Conservation (phyloP, 2,888 invertebrate genomes). For the Podabrus alpinus region DNA sequence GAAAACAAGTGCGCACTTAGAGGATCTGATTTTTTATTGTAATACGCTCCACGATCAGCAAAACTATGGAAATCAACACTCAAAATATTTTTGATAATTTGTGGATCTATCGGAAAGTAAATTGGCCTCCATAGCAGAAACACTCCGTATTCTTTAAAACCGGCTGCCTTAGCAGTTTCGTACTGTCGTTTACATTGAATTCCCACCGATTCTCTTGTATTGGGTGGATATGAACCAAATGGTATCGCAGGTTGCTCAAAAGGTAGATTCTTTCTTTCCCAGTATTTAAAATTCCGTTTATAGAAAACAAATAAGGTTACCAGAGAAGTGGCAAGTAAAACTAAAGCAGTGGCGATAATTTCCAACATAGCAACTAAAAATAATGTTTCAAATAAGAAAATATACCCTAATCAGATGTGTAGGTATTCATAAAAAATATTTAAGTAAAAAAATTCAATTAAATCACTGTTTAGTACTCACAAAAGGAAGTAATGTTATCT, state of each 20-base stretch:
- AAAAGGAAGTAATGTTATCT: no score
- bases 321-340: neutral
- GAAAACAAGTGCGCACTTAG: conserved; percentile 62
- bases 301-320: conserved; percentile 7
- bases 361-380: neutral
- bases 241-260: conserved; percentile 40
- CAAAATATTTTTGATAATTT: conserved; percentile 35
- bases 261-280: conserved; percentile 41
- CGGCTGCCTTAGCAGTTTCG: conserved; percentile 27
- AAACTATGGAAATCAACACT: conserved; percentile 50
- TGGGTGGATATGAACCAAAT: conserved; percentile 38
- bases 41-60: conserved; percentile 63
- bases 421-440: no score
- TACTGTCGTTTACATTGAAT: conserved; percentile 28
- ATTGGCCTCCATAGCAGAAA: conserved; percentile 40
- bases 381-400: neutral
- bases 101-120: conserved; percentile 47
- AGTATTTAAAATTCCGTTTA: conserved; percentile 37
- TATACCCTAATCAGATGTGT: no score
- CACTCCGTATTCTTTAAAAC: conserved; percentile 37
- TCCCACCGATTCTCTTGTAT: conserved; percentile 5
- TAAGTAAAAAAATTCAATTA: neutral
- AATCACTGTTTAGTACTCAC: no score
- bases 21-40: conserved; percentile 62
- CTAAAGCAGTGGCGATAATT: neutral